Base-by-base conservation (phyloP, 37 sponge, comb jelly and placozoan genomes). In the Aplysina aerophoba region DNA sequence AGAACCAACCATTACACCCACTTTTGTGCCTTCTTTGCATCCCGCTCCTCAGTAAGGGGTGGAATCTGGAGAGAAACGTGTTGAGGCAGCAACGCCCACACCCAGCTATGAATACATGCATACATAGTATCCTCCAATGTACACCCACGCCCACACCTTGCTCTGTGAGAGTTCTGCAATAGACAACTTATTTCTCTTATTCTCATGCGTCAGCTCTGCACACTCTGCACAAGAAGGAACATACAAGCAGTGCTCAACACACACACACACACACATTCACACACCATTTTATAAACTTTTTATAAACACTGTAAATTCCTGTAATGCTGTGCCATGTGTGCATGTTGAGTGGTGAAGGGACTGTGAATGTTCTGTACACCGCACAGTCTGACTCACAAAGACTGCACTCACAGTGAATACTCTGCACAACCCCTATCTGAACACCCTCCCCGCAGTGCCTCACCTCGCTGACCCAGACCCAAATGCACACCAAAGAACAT, bases 401-500 rank as follows among this genome's bases (percentile, higher is more conserved):
- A 3, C 71, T n/a, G n/a, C n/a, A n/a, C n/a, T n/a, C n/a, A n/a
- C n/a, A n/a, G n/a, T n/a, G n/a, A n/a, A n/a, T n/a, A n/a, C n/a
- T n/a, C n/a, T n/a, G n/a, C n/a, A n/a, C n/a, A n/a, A n/a, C n/a
- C n/a, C n/a, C n/a, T n/a, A n/a, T n/a, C n/a, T 6, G 8, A 3
- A 31, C 31, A 31, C 8, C 8, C 31, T 31, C 31, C 67, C 31
- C 67, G 6, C 67, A 33, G 28, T 65, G 31, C 31, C 31, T 31
- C 67, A 33, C n/a, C n/a, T n/a, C n/a, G n/a, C n/a, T n/a, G n/a
- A n/a, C n/a, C n/a, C n/a, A n/a, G n/a, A n/a, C n/a, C n/a, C n/a
- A n/a, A n/a, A n/a, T n/a, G n/a, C n/a, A n/a, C n/a, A n/a, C 99
- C 99, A 73, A 91, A 86, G 11, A 99, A 80, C 87, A 97, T 99